Percentiles rank a stretch among this genome's conserved stretches.
phyloP scores from a whole-genome alignment of 2,888 invertebrate genomes.

The Boloria euphrosyne region DNA sequence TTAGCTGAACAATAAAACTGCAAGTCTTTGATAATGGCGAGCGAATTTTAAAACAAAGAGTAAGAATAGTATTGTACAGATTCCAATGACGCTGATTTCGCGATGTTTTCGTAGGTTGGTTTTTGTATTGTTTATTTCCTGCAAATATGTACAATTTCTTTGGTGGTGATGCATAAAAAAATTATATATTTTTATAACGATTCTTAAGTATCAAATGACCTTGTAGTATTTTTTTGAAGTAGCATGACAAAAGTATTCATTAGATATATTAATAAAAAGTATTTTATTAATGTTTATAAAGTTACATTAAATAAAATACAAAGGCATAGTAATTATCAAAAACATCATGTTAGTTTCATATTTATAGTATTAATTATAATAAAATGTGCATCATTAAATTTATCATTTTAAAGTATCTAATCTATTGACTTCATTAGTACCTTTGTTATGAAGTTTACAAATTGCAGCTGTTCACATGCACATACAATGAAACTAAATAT shows the following conservation, averaged over 20 bases:
- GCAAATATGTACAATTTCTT: conserved; percentile 12
- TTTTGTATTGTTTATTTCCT: conserved; percentile 26
- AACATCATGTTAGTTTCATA: no score
- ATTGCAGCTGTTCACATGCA: conserved; percentile 59
- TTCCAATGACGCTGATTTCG: conserved; percentile 31
- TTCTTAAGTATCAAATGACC: no score
- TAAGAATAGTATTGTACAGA: conserved; percentile 30
- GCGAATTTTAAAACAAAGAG: conserved; percentile 35
- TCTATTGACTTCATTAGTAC: conserved; percentile 12
- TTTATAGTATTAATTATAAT: no score
- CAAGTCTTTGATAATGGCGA: conserved; percentile 32
- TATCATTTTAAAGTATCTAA: no score
- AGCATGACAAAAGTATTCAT: no score
- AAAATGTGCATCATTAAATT: no score
- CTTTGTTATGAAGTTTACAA: conserved; percentile 47
- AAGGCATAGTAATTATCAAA: no score
- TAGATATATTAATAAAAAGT: no score
- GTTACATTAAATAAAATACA: no score
- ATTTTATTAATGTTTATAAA: no score
- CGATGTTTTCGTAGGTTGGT: conserved; percentile 21
- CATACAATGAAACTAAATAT: conserved; percentile 79
- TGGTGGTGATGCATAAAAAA: background rate
- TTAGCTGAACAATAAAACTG: conserved; percentile 31
- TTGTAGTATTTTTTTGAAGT: no score
- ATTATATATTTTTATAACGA: background rate